Percentiles rank a stretch among this genome's conserved stretches.
phyloP scores from a whole-genome alignment of 2,797 vertebrate species.

The Rhinophrynus dorsalis region DNA sequence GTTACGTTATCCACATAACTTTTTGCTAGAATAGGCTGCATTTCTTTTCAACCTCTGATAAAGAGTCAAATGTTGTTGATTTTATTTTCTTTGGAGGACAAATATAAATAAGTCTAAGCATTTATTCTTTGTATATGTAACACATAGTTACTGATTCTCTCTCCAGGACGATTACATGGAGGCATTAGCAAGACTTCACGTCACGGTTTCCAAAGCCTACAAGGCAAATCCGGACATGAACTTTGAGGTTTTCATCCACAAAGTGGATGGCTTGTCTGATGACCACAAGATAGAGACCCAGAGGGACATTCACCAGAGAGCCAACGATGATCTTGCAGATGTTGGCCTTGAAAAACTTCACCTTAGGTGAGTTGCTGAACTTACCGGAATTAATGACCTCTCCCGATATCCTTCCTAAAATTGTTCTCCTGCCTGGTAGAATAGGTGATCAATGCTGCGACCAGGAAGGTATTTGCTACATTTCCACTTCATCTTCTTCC shows the following conservation, averaged over 20 bases:
- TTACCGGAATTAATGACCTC: too few relatives aligned
- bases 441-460: too few relatives aligned
- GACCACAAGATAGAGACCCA: slow-evolving; percentile 99
- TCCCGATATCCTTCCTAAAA: too few relatives aligned
- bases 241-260: slow-evolving; percentile 99
- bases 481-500: too few relatives aligned
- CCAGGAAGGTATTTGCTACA: too few relatives aligned
- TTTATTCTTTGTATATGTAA: background rate
- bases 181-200: slow-evolving; percentile 91
- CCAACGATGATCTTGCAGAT: slow-evolving; percentile 96
- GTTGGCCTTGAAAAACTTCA: slow-evolving; percentile 97
- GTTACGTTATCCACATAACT: too few relatives aligned
- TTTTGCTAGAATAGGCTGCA: too few relatives aligned
- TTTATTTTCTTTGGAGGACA: too few relatives aligned
- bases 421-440: too few relatives aligned
- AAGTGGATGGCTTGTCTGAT: slow-evolving; percentile 97
- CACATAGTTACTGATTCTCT: slow-evolving; percentile 38
- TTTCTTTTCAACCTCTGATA: too few relatives aligned
- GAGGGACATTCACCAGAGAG: slow-evolving; percentile 97
- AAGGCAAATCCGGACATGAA: slow-evolving; percentile 98
- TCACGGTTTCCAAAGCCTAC: slow-evolving; percentile 96
- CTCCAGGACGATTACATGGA: slow-evolving; percentile 97
- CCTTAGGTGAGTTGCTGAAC: slow-evolving; percentile 82
- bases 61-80: too few relatives aligned
- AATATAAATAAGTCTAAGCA: too few relatives aligned